phyloP scores from a whole-genome alignment of 2,888 invertebrate species.

The Ischnura elegans region DNA sequence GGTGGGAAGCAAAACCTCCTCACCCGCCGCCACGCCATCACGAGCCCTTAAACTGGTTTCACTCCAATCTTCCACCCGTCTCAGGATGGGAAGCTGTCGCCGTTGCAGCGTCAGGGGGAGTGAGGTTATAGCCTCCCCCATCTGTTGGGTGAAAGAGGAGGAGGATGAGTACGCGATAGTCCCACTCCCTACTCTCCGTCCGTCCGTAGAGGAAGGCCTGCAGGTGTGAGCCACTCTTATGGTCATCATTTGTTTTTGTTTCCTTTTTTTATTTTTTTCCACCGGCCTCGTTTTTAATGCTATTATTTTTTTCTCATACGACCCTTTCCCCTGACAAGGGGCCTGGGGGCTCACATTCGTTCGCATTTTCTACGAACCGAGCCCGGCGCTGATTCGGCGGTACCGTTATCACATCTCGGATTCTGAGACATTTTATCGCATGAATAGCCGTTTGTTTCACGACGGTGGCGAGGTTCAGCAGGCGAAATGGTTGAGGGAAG shows the following conservation, averaged over 20 bases:
- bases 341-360: slow-evolving; percentile 39
- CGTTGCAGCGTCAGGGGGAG: background rate
- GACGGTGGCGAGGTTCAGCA: background rate
- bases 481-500: too few relatives aligned
- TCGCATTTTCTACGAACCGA: slow-evolving; percentile 59
- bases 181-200: background rate
- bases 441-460: slow-evolving; percentile 53
- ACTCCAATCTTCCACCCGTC: slow-evolving; percentile 47
- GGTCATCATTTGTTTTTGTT: background rate
- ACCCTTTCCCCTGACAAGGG: background rate
- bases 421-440: slow-evolving; percentile 22
- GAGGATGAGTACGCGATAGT: slow-evolving; percentile 5
- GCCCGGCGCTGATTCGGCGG: slow-evolving; percentile 37
- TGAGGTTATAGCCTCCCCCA: slow-evolving; percentile 8
- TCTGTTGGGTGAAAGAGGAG: slow-evolving; percentile 45
- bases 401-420: slow-evolving; percentile 62
- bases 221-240: background rate
- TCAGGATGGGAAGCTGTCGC: slow-evolving; percentile 57
- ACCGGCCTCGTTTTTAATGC: background rate
- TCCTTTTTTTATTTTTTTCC: background rate
- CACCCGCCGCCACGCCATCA: background rate
- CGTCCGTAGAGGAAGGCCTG: background rate
- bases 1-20: slow-evolving; percentile 15
- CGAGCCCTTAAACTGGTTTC: slow-evolving; percentile 60
- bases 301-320: background rate